Evolutionary conservation across 2,113 vertebrate genomes (phyloP).

Genomic region (Podocnemis expansa): DNA sequence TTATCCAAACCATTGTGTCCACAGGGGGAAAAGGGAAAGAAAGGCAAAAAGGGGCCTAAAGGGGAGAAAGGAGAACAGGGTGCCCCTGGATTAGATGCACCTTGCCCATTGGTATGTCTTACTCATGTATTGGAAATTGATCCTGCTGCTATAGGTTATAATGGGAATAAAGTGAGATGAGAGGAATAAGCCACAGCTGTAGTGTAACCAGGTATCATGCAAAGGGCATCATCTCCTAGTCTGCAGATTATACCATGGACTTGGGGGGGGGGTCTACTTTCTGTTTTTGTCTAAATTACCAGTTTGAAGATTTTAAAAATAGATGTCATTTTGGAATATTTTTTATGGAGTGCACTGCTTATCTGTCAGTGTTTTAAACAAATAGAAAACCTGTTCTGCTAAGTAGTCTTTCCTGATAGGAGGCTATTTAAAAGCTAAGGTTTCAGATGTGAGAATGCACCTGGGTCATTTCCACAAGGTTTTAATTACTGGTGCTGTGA

Average conservation of each 20-base stretch:
- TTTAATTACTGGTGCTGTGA: not conserved
- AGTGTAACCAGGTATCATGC: not conserved
- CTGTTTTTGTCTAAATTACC: not conserved
- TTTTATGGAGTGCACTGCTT: not conserved
- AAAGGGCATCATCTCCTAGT: not conserved
- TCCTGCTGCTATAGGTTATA: slow-evolving; percentile 60
- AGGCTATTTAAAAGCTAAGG: not conserved
- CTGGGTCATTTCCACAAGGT: not conserved
- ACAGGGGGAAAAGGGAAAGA: slow-evolving; percentile 99
- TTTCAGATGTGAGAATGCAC: not conserved
- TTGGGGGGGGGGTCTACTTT: not conserved
- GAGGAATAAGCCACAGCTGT: slow-evolving; percentile 77
- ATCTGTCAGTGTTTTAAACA: not conserved
- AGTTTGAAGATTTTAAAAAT: not conserved
- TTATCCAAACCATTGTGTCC: slow-evolving; percentile 94
- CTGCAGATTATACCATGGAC: not conserved
- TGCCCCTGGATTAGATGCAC: slow-evolving; percentile 99
- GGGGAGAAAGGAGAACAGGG: slow-evolving; percentile 99
- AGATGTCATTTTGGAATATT: not conserved
- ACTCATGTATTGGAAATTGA: slow-evolving; percentile 75
- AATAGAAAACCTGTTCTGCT: not conserved
- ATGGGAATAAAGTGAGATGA: slow-evolving; percentile 62
- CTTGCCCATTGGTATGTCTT: slow-evolving; percentile 99
- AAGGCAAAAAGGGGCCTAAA: slow-evolving; percentile 99
- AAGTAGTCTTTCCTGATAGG: not conserved